A percentile compares a stretch with the other conserved stretches of the same genome.
These are phyloP conservation scores for Epizoanthus scotinus DNA, from an alignment of 92 coral and sea anemone species.

Conservation along the genomic window DNA sequence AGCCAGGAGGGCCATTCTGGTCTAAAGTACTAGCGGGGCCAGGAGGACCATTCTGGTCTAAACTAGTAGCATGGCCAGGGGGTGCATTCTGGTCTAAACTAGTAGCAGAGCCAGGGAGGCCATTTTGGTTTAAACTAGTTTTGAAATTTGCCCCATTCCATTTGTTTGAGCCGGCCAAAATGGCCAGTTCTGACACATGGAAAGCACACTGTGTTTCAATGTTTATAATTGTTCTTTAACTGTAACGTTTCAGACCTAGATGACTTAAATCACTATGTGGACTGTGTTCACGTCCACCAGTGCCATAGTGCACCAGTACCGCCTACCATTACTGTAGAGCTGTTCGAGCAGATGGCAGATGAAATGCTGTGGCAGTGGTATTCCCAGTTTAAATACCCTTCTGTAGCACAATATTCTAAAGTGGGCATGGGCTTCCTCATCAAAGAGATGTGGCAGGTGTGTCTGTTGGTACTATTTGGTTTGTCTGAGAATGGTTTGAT, in stretches of 20 bases:
- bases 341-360: slow-evolving; percentile 59
- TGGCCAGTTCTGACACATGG: no score
- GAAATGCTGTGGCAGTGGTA: slow-evolving; percentile 66
- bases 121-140: no score
- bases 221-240: no score
- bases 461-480: neutral
- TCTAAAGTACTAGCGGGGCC: no score
- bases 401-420: slow-evolving; percentile 50
- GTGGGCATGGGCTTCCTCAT: slow-evolving; percentile 96
- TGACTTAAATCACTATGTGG: slow-evolving; percentile 57
- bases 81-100: no score
- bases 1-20: no score
- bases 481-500: neutral
- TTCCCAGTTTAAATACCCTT: slow-evolving; percentile 68
- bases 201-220: no score
- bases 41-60: no score
- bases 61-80: no score
- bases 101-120: no score
- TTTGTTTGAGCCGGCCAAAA: no score
- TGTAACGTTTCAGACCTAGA: slow-evolving; percentile 53
- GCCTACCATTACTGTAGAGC: slow-evolving; percentile 59
- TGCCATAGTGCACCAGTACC: slow-evolving; percentile 83
- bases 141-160: no score
- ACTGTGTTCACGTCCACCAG: slow-evolving; percentile 78
- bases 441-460: slow-evolving; percentile 87